These are phyloP conservation scores for Stegostoma tigrinum DNA, from an alignment of 2,113 vertebrate species.

Conservation along the genomic window DNA sequence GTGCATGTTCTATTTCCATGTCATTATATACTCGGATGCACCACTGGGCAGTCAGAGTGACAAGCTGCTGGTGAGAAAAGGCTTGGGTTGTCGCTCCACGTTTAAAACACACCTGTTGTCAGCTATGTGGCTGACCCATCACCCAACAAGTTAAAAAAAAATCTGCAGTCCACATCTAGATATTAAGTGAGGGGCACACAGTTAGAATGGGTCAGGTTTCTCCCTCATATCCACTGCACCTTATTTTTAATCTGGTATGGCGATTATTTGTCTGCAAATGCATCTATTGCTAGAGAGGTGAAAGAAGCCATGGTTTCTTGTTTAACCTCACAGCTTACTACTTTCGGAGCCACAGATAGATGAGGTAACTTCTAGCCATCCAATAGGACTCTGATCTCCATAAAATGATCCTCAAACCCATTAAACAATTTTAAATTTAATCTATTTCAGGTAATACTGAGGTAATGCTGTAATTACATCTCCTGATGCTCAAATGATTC, in stretches of 20 bases:
- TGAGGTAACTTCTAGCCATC: neutral
- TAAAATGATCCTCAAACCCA: neutral
- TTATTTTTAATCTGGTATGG: slow-evolving; percentile 34
- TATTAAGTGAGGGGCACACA: neutral
- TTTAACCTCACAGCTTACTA: neutral
- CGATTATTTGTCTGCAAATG: slow-evolving; percentile 31
- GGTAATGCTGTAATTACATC: slow-evolving; percentile 20
- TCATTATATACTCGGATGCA: slow-evolving; percentile 1
- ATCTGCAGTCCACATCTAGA: neutral
- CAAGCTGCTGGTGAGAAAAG: neutral
- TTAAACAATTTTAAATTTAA: neutral
- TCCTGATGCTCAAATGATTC: neutral
- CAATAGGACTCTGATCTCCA: neutral
- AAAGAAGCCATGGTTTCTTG: neutral
- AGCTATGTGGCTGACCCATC: neutral
- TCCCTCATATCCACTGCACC: neutral
- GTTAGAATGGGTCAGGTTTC: neutral
- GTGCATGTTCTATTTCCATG: neutral
- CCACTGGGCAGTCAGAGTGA: neutral
- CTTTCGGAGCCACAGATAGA: neutral
- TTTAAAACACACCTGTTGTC: slow-evolving; percentile 20
- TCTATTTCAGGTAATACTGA: neutral
- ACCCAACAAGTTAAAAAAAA: neutral
- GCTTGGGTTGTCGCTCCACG: neutral
- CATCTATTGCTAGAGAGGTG: neutral